Evolutionary conservation across 2,888 invertebrate genomes (phyloP), one percentile per base, ranked within the genome.

Genomic region (Crioceris asparagi): DNA sequence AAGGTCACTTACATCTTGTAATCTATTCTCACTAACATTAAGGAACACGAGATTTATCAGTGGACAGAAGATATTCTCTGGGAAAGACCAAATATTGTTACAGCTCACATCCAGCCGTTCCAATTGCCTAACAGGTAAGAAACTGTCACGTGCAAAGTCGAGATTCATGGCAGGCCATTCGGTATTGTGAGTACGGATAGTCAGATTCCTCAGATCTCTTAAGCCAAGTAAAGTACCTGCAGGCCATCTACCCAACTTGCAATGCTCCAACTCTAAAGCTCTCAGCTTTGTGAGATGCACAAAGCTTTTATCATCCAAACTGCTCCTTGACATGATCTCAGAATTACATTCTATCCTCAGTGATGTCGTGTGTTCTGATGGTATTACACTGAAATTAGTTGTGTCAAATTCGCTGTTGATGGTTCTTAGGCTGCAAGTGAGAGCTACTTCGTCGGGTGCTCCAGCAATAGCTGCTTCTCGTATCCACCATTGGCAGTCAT

Each of bases 41-140:
- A 92, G 67, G 46, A 75, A 73, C 42, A 83, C 79, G 52, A 90
- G 69, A 57, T 83, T 86, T 25, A 78, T 79, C 50, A 88, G 64
- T 3, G 84, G 77, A 58, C 90, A 90, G 65, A 90, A 90, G 45
- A 87, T 71, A 56, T 80, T 80, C 55, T 84, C 84, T 16, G 88
- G 87, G 60, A 90, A 77, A 36, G 84, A 83, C 85, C 86, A 87
- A 59, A 90, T 85, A 62, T 88, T 88, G 64, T 90, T 88, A 57
- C 79, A 79, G 58, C 86, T 87, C 47, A 91, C 69, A 61, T 91
- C 90, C 46, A 90, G 71, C 51, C 82, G 74, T 64, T 88, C 88
- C 52, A 90, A 70, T 60, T 86, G 83, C 44, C 79, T 73, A 40
- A 83, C 79, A 41, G 78, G 76, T 41, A 75, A 70, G 63, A 88